A percentile compares a stretch with the other conserved stretches of the same genome.
These are phyloP conservation scores for Etheostoma spectabile DNA, from an alignment of 2,113 vertebrate genomes.

Conservation along the genomic window DNA sequence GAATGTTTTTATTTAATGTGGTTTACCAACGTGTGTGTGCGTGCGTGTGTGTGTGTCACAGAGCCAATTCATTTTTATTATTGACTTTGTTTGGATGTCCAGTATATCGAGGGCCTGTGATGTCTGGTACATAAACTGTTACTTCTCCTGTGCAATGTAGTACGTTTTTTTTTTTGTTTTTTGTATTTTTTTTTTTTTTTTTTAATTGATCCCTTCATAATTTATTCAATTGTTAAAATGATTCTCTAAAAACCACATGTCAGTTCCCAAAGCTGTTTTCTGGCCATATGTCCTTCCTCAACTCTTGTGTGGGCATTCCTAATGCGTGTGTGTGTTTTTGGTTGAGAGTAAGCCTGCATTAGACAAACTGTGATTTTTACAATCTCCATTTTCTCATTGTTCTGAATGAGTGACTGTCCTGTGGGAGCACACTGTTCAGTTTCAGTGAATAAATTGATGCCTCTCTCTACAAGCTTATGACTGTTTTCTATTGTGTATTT, in stretches of 20 bases:
- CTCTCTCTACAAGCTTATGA: constrained; percentile 17
- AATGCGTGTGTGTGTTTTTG: neutral
- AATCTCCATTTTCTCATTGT: constrained; percentile 20
- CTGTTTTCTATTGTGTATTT: neutral
- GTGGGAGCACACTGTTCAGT: constrained; percentile 39
- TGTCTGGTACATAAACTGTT: constrained; percentile 67
- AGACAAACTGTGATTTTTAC: constrained; percentile 58
- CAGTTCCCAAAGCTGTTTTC: constrained; percentile 5
- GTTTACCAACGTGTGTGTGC: constrained; percentile 12
- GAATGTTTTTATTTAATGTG: constrained; percentile 51
- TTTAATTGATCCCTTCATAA: constrained; percentile 35
- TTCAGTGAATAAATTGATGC: constrained; percentile 66
- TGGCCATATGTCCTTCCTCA: constrained; percentile 1
- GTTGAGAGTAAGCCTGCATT: constrained; percentile 31
- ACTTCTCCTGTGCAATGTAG: constrained; percentile 44
- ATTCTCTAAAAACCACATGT: constrained; percentile 4
- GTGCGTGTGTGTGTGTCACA: neutral
- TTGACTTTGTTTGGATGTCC: constrained; percentile 10
- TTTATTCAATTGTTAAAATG: constrained; percentile 51
- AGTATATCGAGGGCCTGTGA: constrained; percentile 37
- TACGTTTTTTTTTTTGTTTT: neutral
- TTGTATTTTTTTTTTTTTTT: constrained; percentile 11
- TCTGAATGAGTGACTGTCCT: constrained; percentile 38
- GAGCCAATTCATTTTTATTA: neutral
- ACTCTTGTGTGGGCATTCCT: neutral